phyloP scores from a whole-genome alignment of 2,797 vertebrate genomes.

The Apogon talboti region DNA sequence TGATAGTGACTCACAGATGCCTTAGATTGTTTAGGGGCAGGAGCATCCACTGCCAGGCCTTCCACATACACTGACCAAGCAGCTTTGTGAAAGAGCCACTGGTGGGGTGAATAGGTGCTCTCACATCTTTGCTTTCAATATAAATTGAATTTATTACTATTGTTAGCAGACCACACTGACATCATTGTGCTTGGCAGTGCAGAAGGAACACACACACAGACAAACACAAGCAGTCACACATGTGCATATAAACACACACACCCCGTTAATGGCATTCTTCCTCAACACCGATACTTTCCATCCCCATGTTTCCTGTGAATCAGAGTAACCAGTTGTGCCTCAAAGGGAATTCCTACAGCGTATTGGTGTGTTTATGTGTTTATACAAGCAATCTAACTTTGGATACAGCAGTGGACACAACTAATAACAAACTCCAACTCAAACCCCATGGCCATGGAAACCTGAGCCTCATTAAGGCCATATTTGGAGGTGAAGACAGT shows the following conservation, averaged over 20 bases:
- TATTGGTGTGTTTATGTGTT: conserved; percentile 43
- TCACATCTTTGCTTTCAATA: conserved; percentile 12
- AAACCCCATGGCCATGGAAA: conserved; percentile 14
- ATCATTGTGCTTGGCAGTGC: conserved; percentile 41
- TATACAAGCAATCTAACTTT: conserved; percentile 27
- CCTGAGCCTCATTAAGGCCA: conserved; percentile 7
- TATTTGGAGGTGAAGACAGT: conserved; percentile 23
- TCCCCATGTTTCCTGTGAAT: conserved; percentile 61
- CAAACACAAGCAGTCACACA: conserved; percentile 32
- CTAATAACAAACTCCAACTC: conserved; percentile 11
- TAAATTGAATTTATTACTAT: conserved; percentile 28
- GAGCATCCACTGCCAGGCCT: conserved; percentile 20
- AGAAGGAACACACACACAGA: conserved; percentile 44
- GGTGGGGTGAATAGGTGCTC: conserved; percentile 5
- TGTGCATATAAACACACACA: conserved; percentile 16
- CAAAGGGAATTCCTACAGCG: conserved; percentile 51
- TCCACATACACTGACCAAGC: conserved; percentile 31
- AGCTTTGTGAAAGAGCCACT: conserved; percentile 26
- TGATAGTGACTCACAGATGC: conserved; percentile 58
- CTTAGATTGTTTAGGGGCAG: conserved; percentile 45
- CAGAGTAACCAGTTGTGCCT: conserved; percentile 56
- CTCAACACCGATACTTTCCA: conserved; percentile 70
- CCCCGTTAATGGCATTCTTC: conserved; percentile 53
- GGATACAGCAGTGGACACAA: conserved; percentile 13
- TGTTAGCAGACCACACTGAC: conserved; percentile 54